Evolutionary conservation across 2,797 vertebrate species (phyloP).

Genomic region (Benthosema pterotum): DNA sequence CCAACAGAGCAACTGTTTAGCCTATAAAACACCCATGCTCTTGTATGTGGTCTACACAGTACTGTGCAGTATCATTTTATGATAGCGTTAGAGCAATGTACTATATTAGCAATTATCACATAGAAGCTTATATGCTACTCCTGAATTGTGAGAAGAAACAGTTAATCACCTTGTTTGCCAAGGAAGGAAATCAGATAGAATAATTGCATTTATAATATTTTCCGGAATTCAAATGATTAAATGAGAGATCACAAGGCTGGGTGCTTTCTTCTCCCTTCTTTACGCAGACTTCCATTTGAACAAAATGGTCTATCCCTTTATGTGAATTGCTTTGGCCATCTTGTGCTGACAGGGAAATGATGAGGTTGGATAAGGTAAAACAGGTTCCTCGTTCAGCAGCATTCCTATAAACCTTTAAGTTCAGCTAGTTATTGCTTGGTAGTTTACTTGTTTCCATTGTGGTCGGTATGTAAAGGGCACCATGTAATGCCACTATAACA

Average conservation of each 20-base stretch:
- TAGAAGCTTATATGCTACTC: constrained; percentile 34
- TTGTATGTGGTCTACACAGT: constrained; percentile 8
- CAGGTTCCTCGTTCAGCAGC: constrained; percentile 24
- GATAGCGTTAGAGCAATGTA: too few species aligned
- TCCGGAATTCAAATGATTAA: constrained; percentile 9
- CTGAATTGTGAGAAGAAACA: not conserved
- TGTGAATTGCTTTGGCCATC: constrained; percentile 44
- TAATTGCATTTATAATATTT: constrained; percentile 44
- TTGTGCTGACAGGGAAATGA: constrained; percentile 25
- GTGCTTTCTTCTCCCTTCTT: constrained; percentile 34
- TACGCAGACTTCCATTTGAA: constrained; percentile 19
- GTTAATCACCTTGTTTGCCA: constrained; percentile 52
- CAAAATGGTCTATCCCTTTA: too few species aligned
- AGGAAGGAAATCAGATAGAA: constrained; percentile 62
- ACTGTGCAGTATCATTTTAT: too few species aligned
- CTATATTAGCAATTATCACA: constrained; percentile 13
- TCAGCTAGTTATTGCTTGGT: constrained; percentile 10
- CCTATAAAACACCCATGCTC: constrained; percentile 45
- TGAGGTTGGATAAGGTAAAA: constrained; percentile 23
- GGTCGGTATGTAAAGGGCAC: too few species aligned
- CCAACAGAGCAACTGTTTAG: constrained; percentile 50
- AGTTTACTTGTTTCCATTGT: not conserved
- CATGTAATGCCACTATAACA: too few species aligned
- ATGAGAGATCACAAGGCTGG: constrained; percentile 20
- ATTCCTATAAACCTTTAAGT: constrained; percentile 53